Percentiles rank a stretch among this genome's conserved stretches.
Evolutionary conservation across 2,888 invertebrate genomes (phyloP).

Genomic region (Cantharis lateralis): DNA sequence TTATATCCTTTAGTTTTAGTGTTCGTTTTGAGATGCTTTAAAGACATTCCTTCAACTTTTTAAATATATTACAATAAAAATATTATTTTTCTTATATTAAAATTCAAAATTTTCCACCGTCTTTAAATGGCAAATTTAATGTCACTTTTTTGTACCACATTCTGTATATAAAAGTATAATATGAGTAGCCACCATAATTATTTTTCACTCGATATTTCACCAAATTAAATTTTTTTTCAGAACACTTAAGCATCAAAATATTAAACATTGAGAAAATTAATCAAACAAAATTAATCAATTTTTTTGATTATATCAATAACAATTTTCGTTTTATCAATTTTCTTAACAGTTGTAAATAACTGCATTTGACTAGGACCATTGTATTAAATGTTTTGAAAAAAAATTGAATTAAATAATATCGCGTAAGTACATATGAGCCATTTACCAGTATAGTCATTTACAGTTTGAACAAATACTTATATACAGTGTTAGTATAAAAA

Average conservation of each 20-base stretch:
- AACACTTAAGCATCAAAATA: background rate
- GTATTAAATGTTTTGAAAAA: background rate
- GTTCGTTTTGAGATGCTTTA: constrained; percentile 16
- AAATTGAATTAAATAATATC: background rate
- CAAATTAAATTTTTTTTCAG: background rate
- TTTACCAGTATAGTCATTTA: background rate
- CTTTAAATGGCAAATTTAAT: background rate
- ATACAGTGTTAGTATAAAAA: background rate
- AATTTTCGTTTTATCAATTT: background rate
- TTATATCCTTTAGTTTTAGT: constrained; percentile 15
- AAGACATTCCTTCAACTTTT: constrained; percentile 19
- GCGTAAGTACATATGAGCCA: background rate
- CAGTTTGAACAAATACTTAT: background rate
- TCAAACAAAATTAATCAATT: background rate
- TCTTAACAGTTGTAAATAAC: background rate
- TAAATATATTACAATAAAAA: background rate
- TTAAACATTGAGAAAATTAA: background rate
- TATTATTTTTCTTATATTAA: constrained; percentile 7
- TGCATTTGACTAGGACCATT: background rate
- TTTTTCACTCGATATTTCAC: background rate
- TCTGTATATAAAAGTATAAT: background rate
- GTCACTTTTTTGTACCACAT: background rate
- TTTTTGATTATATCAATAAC: background rate
- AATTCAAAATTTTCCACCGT: constrained; percentile 1
- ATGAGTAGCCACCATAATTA: background rate